Evolutionary conservation across 2,888 invertebrate genomes (phyloP), one percentile per base, ranked within the genome.

Genomic region (Gnatocerus cornutus): DNA sequence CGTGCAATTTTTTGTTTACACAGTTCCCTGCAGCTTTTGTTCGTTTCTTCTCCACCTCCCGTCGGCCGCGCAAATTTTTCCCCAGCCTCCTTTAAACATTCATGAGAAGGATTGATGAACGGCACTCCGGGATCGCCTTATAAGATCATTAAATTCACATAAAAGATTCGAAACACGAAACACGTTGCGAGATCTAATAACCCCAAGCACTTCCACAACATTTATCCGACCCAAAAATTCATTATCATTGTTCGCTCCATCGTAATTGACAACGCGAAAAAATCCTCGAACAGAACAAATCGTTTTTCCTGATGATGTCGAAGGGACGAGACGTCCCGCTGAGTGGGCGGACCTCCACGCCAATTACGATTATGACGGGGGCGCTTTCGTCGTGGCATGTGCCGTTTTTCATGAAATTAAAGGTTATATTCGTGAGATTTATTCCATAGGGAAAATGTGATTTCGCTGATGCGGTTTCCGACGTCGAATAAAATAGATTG

Each of bases 151-250:
- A 63, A 53, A 53, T 41, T 53, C 52, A n/a, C 63, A 63, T 63
- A 63, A 53, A 63, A 62, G 50, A 63, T 53, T 63, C 63, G 30
- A 63, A 63, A 63, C 63, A 52, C 61, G 61, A 50, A 58, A 61
- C 50, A 61, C 61, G 50, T 61, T 61, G 37, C 61, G 37, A 61
- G 33, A 61, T 61, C 50, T 48, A 61, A 61, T 61, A 61, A 61
- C 50, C 48, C 48, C 3, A 27, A 61, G 48, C 61, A 50, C 48
- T 61, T 61, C 61, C 61, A 27, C 61, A 50, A 50, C 61, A 61
- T 61, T 61, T 61, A 61, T 61, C 50, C 50, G 37, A 50, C 39
- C 21, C 46, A 48, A 61, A 59, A 48, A 61, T 61, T 48, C 39
- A 48, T 61, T 48, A 48, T 29, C 59, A 46, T 61, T 50, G 50